Conservation (phyloP, 2,888 invertebrate species). For the Macaria liturata region DNA sequence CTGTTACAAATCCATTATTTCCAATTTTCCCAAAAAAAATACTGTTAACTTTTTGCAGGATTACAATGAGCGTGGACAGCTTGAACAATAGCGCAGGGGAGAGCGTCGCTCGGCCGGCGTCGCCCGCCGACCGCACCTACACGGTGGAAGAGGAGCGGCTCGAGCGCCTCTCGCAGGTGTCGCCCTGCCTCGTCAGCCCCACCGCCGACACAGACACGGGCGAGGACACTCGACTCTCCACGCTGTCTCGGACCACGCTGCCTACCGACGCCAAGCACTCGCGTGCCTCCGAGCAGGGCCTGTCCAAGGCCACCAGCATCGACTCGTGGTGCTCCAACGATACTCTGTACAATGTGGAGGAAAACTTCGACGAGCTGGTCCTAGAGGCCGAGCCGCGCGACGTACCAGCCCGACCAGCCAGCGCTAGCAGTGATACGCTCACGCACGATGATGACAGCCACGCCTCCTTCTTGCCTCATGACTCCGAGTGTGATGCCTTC, state of each 20-base stretch:
- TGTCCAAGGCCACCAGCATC: conserved; percentile 83
- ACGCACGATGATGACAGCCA: conserved; percentile 70
- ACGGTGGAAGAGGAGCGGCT: conserved; percentile 63
- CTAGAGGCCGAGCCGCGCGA: conserved; percentile 63
- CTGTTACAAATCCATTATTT: no score
- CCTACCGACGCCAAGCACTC: conserved; percentile 78
- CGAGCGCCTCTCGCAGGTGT: conserved; percentile 71
- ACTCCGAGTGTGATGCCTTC: conserved; percentile 67
- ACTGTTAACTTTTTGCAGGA: conserved; percentile 43
- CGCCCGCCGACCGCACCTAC: conserved; percentile 63
- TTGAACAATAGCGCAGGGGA: conserved; percentile 68
- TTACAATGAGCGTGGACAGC: conserved; percentile 78
- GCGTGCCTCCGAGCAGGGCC: conserved; percentile 71
- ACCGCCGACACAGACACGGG: conserved; percentile 65
- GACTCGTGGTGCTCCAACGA: conserved; percentile 87
- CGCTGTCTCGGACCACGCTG: conserved; percentile 73
- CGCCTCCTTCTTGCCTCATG: conserved; percentile 37
- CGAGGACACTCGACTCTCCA: conserved; percentile 69
- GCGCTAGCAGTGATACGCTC: conserved; percentile 69
- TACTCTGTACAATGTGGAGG: conserved; percentile 85
- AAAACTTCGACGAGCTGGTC: conserved; percentile 78
- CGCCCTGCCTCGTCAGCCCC: conserved; percentile 72
- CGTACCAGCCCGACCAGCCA: conserved; percentile 52
- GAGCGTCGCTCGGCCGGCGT: conserved; percentile 40
- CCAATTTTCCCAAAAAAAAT: no score